Base-by-base conservation (phyloP, 2,113 vertebrate genomes). In the Mobula hypostoma region DNA sequence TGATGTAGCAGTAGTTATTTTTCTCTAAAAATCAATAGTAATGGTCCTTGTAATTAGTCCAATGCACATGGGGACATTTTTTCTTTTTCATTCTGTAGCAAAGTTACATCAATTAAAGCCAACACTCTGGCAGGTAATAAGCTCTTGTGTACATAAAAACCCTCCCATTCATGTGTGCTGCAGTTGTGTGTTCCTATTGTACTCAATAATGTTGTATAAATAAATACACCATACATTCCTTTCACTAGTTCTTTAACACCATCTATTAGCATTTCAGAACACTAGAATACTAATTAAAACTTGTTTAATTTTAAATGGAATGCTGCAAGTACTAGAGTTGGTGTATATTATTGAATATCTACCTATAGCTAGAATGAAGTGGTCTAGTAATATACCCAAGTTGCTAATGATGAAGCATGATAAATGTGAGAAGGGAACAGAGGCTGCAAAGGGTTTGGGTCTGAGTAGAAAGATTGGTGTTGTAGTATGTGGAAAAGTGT, bases 11-110 rank as follows among this genome's bases (percentile, higher is more conserved):
- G 68, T 15, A 76, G 68, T 93, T 93, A 93, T 93, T 93, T 93
- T 93, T 93, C 91, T 48, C 91, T 56, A 76, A 29, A 74, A 93
- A 74, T 93, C 91, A 74, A 93, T 93, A 76, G 40, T 93, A 93
- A 76, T 56, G 21, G 36, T 24, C 61, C 91, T 93, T 93, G 91
- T 93, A 93, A 93, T 93, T 93, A 93, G 91, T 56, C 36, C 40
- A 93, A 48, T 93, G 70, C 40, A 56, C 68, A 29, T 76, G 48
- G 91, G 40, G 36, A 36, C 24, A 48, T 29, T 76, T 76, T 72
- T 76, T 93, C 40, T 72, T 93, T 93, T 74, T 56, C 40, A 72
- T 48, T 40, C 36, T 74, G 11, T 36, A 76, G 91, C 40, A 93
- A 74, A 48, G 91, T 93, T 74, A 19, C 91, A 74, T 74, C 91